Conservation (phyloP, 2,888 invertebrate genomes). For the Drosophila percnosoma region DNA sequence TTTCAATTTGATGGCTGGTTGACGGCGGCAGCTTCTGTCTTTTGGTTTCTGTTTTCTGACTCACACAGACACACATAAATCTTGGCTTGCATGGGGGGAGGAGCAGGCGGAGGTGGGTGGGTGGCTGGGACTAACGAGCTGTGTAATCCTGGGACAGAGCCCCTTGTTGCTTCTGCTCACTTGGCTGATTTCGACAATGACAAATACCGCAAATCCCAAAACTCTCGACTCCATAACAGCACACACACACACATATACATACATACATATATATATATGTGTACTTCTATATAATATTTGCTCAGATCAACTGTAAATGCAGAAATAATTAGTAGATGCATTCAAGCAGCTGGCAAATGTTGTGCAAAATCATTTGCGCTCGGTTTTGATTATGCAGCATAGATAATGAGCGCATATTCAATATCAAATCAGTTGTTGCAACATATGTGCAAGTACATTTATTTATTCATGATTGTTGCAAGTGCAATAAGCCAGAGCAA, state of each 20-base stretch:
- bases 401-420: slow-evolving; percentile 33
- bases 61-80: slow-evolving; percentile 64
- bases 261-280: not conserved
- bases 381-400: slow-evolving; percentile 53
- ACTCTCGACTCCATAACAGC: not conserved
- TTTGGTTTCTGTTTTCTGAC: slow-evolving; percentile 15
- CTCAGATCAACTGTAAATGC: slow-evolving; percentile 33
- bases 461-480: slow-evolving; percentile 2
- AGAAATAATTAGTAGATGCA: slow-evolving; percentile 67
- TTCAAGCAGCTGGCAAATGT: slow-evolving; percentile 40
- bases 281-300: slow-evolving; percentile 25
- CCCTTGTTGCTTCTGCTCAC: slow-evolving; percentile 13
- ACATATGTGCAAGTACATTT: not conserved
- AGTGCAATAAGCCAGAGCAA: not conserved
- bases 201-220: slow-evolving; percentile 21
- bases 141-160: slow-evolving; percentile 3
- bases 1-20: slow-evolving; percentile 67
- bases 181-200: slow-evolving; percentile 23
- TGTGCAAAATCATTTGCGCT: slow-evolving; percentile 29
- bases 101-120: not conserved
- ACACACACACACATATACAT: not conserved
- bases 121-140: slow-evolving; percentile 1
- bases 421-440: slow-evolving; percentile 32
- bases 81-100: slow-evolving; percentile 40
- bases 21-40: slow-evolving; percentile 59